These are phyloP conservation scores for Palythoa caribaeorum DNA, from an alignment of 92 coral and sea anemone genomes.

Conservation along the genomic window DNA sequence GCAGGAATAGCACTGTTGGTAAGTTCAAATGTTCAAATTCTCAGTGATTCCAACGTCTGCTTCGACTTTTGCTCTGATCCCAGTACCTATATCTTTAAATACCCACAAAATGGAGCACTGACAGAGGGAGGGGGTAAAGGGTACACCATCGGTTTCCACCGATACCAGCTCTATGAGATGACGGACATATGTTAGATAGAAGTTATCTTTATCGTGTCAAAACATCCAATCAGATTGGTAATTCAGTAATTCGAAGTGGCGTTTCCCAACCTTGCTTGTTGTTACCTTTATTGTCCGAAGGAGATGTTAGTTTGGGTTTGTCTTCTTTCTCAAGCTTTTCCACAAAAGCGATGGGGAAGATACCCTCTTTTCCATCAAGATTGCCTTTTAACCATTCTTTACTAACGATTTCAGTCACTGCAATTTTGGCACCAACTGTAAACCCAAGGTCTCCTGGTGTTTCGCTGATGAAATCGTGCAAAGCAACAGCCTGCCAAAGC, in stretches of 20 bases:
- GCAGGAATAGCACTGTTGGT: too few relatives aligned
- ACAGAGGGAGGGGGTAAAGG: too few relatives aligned
- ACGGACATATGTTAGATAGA: not conserved
- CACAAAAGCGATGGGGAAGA: conserved; percentile 87
- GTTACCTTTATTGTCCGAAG: not conserved
- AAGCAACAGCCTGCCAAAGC: conserved; percentile 65
- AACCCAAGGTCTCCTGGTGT: conserved; percentile 81
- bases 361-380: conserved; percentile 72
- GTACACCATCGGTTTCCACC: too few relatives aligned
- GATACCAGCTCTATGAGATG: too few relatives aligned
- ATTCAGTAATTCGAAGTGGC: not conserved
- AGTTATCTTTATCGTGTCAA: not conserved
- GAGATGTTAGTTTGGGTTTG: conserved; percentile 17
- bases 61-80: too few relatives aligned
- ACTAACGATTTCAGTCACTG: conserved; percentile 74
- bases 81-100: too few relatives aligned
- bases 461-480: conserved; percentile 81
- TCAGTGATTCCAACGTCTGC: too few relatives aligned
- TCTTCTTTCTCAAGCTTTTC: conserved; percentile 57
- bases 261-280: conserved; percentile 12
- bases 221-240: not conserved
- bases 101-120: too few relatives aligned
- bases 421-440: conserved; percentile 76
- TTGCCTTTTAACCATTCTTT: conserved; percentile 93
- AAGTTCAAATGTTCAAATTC: too few relatives aligned